These are phyloP conservation scores for Serripes groenlandicus DNA, from an alignment of 2,888 invertebrate genomes.

Conservation along the genomic window DNA sequence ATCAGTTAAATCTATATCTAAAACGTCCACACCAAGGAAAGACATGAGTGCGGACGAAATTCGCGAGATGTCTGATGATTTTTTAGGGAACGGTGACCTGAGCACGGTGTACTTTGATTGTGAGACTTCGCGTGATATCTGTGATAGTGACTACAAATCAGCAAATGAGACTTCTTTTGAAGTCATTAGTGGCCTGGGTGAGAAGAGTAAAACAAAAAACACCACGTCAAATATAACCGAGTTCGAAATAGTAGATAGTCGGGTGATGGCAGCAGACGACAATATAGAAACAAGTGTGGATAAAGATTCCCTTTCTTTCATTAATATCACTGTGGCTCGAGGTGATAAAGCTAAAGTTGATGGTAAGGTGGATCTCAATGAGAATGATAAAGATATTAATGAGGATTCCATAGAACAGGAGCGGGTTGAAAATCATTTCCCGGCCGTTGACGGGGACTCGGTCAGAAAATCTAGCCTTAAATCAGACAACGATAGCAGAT, in stretches of 20 bases:
- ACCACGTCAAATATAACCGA: constrained; percentile 53
- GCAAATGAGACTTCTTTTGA: constrained; percentile 70
- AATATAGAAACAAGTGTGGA: constrained; percentile 16
- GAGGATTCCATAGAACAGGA: constrained; percentile 32
- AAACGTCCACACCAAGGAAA: constrained; percentile 63
- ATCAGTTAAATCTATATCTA: constrained; percentile 47
- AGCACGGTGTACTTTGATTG: constrained; percentile 63
- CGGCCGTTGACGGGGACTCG: constrained; percentile 28
- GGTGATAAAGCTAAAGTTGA: constrained; percentile 7
- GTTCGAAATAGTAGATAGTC: constrained; percentile 57
- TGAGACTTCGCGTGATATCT: constrained; percentile 40
- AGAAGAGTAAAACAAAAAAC: constrained; percentile 39
- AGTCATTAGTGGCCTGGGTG: constrained; percentile 53
- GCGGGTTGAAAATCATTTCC: constrained; percentile 11
- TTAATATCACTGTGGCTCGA: constrained; percentile 63
- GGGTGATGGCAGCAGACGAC: background rate
- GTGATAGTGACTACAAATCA: constrained; percentile 50
- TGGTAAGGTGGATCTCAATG: background rate
- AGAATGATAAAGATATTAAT: constrained; percentile 27
- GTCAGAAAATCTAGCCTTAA: constrained; percentile 24
- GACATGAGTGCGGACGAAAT: constrained; percentile 47
- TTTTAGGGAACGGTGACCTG: constrained; percentile 59
- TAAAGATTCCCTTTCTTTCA: constrained; percentile 64
- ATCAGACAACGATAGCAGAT: constrained; percentile 17
- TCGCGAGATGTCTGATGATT: constrained; percentile 29